phyloP scores from a whole-genome alignment of 2,888 invertebrate genomes.

The Melieria omissa region DNA sequence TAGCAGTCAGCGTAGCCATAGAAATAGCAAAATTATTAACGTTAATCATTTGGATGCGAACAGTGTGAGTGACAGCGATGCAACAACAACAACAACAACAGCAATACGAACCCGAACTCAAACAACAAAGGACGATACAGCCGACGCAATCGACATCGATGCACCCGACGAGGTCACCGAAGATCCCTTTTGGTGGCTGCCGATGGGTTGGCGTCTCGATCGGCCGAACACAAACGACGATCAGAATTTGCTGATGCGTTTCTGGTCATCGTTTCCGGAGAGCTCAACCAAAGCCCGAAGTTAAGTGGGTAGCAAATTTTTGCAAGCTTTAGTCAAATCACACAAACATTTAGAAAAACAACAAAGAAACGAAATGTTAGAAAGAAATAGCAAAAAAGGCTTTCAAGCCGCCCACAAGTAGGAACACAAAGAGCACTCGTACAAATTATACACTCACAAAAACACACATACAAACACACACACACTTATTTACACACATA shows the following conservation, averaged over 20 bases:
- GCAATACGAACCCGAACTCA: slow-evolving; percentile 40
- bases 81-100: slow-evolving; percentile 33
- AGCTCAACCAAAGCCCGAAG: slow-evolving; percentile 46
- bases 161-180: slow-evolving; percentile 25
- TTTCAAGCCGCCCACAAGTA: background rate
- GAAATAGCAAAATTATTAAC: slow-evolving; percentile 33
- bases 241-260: slow-evolving; percentile 59
- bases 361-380: background rate
- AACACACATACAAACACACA: background rate
- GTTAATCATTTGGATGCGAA: slow-evolving; percentile 51
- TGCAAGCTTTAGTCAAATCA: too few relatives aligned
- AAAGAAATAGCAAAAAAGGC: slow-evolving; percentile 1
- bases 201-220: slow-evolving; percentile 56
- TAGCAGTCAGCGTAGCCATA: slow-evolving; percentile 36
- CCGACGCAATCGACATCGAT: slow-evolving; percentile 28
- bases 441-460: slow-evolving; percentile 26
- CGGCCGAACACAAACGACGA: slow-evolving; percentile 43
- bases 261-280: slow-evolving; percentile 56
- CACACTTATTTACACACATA: background rate
- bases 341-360: slow-evolving; percentile 12
- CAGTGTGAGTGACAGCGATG: slow-evolving; percentile 29
- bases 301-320: slow-evolving; percentile 25
- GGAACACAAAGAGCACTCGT: slow-evolving; percentile 35
- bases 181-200: slow-evolving; percentile 65
- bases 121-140: slow-evolving; percentile 30